Conservation (phyloP, 2,888 invertebrate species). For the Lepas anatifera region DNA sequence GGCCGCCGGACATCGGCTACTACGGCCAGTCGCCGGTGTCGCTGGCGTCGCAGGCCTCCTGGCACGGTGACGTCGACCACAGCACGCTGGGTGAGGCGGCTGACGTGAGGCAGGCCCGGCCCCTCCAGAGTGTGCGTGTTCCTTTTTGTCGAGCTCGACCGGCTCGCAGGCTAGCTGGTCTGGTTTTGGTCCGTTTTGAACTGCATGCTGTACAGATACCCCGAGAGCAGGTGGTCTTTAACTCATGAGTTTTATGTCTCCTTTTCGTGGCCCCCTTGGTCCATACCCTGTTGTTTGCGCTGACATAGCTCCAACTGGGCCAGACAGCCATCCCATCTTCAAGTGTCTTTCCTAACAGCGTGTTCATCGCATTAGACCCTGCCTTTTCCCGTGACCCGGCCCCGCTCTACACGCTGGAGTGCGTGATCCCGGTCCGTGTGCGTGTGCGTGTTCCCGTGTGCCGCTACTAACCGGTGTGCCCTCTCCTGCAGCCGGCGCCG, state of each 20-base stretch:
- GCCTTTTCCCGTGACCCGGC: too few species aligned
- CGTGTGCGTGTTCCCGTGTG: not conserved
- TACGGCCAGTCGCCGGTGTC: conserved; percentile 42
- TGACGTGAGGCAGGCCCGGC: not conserved
- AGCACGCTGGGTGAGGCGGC: conserved; percentile 29
- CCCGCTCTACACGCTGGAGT: not conserved
- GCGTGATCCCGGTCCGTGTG: not conserved
- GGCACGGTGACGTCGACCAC: conserved; percentile 43
- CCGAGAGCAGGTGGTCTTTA: not conserved
- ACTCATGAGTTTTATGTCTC: too few species aligned
- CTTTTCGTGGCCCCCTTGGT: not conserved
- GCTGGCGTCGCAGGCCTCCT: conserved; percentile 38
- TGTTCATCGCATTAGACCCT: too few species aligned
- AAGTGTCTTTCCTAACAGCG: too few species aligned
- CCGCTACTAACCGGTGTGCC: not conserved
- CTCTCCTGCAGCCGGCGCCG: not conserved
- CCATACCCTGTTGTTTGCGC: not conserved
- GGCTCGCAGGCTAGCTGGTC: too few species aligned
- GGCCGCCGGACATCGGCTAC: conserved; percentile 36
- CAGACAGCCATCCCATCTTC: too few species aligned
- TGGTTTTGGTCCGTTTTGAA: too few species aligned
- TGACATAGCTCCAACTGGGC: too few species aligned
- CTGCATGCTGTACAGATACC: conserved; percentile 9
- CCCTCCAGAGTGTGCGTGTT: not conserved
- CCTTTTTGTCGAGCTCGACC: conserved; percentile 15